Base-by-base conservation (phyloP, 2,888 invertebrate species). In the Steinernema carpocapsae region DNA sequence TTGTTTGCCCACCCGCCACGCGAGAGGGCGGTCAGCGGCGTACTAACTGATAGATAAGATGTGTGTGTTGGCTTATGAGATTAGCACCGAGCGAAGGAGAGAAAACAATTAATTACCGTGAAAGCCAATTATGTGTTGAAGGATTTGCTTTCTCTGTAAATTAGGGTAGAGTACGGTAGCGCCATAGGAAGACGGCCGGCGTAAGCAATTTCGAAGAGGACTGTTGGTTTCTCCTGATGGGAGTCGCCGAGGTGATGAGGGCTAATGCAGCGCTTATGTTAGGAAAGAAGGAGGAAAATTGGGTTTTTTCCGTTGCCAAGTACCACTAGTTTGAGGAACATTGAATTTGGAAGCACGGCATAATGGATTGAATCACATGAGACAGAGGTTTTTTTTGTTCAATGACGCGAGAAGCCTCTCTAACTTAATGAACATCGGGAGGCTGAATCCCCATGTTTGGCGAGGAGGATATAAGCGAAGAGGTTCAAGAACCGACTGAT, bases 71-170 rank as follows among this genome's bases (percentile, higher is more conserved):
- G 64, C 64, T 64, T 64, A 64, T 64, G 19, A 26, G 64, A 64
- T 64, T 64, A 64, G 24, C 64, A 29, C 22, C 52, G 52, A 37
- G 37, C 37, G 64, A 17, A 64, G 14, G 26, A 14, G 29, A 64
- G n/a, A 64, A 64, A 64, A 64, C 64, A 64, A 64, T 64, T 64
- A 64, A 64, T 17, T 7, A 64, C 64, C 64, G 32, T 64, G 64
- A 64, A 64, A 64, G 29, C 26, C 64, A 64, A 64, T 64, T 64
- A 64, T 64, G 32, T 64, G 37, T 64, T 64, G 32, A 48, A 26
- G 64, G 64, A 64, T 64, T 17, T 64, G 64, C 32, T 64, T 64
- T 29, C 64, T 64, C n/a, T 17, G 10, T 22, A 12, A 24, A n/a
- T 17, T 19, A 19, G n/a, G 48, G 14, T 3, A 22, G 52, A 22